phyloP scores from a whole-genome alignment of 2,113 vertebrate species.

The Ia io region DNA sequence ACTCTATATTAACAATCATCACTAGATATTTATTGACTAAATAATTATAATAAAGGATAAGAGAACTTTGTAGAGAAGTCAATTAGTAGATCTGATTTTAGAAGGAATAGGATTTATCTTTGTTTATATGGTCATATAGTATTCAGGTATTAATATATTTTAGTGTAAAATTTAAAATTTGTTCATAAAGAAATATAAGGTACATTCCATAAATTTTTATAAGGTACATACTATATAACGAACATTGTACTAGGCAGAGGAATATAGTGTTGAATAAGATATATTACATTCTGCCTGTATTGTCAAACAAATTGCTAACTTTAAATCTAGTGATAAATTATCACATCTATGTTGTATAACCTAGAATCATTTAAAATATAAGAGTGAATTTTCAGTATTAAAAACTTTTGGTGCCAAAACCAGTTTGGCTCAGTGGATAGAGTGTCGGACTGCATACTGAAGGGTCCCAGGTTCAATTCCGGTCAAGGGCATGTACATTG shows the following conservation, averaged over 20 bases:
- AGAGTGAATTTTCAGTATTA: neutral
- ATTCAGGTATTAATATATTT: neutral
- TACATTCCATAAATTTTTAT: neutral
- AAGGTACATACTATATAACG: neutral
- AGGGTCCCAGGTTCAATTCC: too few species aligned
- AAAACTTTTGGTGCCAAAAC: neutral
- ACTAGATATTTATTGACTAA: neutral
- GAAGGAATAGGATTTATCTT: neutral
- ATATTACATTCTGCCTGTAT: neutral
- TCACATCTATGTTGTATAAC: neutral
- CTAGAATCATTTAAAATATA: neutral
- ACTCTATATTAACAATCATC: neutral
- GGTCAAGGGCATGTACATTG: too few species aligned
- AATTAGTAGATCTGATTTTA: neutral
- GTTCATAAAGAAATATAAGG: neutral
- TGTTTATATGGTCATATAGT: neutral
- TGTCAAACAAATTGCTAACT: neutral
- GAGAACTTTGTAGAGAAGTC: neutral
- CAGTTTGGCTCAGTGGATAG: too few species aligned
- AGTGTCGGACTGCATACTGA: too few species aligned
- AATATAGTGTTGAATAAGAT: neutral
- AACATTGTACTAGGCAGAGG: neutral
- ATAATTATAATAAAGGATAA: neutral
- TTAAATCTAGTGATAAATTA: neutral
- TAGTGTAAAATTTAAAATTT: neutral